phyloP scores from a whole-genome alignment of 2,113 vertebrate species.

The Plotosus lineatus region DNA sequence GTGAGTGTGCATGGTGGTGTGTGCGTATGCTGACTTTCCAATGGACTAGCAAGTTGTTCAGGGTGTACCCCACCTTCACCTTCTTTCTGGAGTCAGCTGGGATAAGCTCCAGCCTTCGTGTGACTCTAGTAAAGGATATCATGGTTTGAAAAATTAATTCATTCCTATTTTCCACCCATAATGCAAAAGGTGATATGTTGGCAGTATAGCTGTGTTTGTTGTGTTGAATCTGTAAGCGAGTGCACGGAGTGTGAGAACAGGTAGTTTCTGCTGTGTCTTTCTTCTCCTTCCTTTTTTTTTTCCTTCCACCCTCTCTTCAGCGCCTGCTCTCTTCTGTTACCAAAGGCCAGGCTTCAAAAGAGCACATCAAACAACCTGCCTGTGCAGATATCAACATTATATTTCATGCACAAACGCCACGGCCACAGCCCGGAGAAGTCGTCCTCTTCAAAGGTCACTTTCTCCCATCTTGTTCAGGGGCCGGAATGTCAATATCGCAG shows the following conservation, averaged over 20 bases:
- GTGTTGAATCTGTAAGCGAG: slow-evolving; percentile 15
- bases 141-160: no score
- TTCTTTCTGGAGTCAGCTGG: no score
- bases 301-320: slow-evolving; percentile 22
- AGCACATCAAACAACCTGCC: slow-evolving; percentile 58
- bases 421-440: slow-evolving; percentile 54
- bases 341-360: slow-evolving; percentile 55
- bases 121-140: no score
- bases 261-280: neutral
- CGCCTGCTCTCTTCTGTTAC: slow-evolving; percentile 42
- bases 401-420: slow-evolving; percentile 66
- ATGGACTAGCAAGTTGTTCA: no score
- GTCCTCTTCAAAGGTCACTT: slow-evolving; percentile 69
- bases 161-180: neutral
- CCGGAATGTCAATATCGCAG: slow-evolving; percentile 52
- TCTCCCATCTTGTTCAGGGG: slow-evolving; percentile 57
- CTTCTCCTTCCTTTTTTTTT: slow-evolving; percentile 19
- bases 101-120: no score
- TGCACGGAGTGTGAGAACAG: slow-evolving; percentile 10
- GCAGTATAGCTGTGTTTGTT: neutral
- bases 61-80: no score
- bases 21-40: no score
- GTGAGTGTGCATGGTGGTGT: no score
- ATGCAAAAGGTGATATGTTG: neutral
- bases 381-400: slow-evolving; percentile 56